phyloP scores from a whole-genome alignment of 2,113 vertebrate genomes.

The Apodemus sylvaticus region DNA sequence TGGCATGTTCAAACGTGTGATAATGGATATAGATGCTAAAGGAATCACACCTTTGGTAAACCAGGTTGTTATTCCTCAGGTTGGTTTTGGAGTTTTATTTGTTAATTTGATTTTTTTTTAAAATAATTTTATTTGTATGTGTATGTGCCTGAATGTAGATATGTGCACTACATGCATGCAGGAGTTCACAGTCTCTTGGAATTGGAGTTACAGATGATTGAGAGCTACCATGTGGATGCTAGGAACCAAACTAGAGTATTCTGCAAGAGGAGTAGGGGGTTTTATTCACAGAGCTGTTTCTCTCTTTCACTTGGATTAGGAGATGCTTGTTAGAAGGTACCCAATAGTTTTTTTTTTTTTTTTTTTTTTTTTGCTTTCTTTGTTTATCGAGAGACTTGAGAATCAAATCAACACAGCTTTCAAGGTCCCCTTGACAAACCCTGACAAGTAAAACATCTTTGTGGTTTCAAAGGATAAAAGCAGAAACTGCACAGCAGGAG shows the following conservation, averaged over 20 bases:
- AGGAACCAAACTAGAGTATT: neutral
- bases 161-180: neutral
- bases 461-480: neutral
- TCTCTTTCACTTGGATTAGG: neutral
- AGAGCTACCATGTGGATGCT: neutral
- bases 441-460: neutral
- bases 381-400: neutral
- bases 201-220: no score
- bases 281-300: neutral
- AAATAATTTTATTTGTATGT: neutral
- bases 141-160: neutral
- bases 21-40: neutral
- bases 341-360: no score
- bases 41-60: neutral
- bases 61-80: neutral
- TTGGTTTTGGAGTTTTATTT: neutral
- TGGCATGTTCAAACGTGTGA: neutral
- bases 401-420: neutral
- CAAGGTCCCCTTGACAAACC: neutral
- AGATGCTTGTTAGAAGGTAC: constrained; percentile 40
- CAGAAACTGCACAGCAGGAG: neutral
- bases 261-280: neutral
- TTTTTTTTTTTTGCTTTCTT: neutral
- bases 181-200: no score
- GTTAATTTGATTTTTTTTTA: no score